Evolutionary conservation across 2,113 vertebrate genomes (phyloP), one percentile per base, ranked within the genome.

Genomic region (Hypanus sabinus): DNA sequence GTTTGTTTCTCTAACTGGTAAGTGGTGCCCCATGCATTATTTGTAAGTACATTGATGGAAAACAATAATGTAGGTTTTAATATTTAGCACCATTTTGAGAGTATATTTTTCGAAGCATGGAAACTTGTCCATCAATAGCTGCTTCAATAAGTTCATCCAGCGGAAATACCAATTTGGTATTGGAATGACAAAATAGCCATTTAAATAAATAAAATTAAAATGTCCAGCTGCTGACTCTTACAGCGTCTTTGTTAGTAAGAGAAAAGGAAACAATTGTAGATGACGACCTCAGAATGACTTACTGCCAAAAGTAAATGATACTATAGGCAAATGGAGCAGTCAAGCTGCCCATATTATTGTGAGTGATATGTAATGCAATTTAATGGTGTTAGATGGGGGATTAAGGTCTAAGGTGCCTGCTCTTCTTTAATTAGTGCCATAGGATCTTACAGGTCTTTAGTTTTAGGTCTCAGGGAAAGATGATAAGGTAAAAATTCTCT

Each of bases 11-110:
- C 20, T 46, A 85, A 85, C 20, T 27, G 22, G 55, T 85, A 57
- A 85, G 55, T 85, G 81, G 9, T 57, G 22, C 24, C 81, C 38
- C 20, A 10, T 27, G 22, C 10, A 24, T 2, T 85, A 85, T 85
- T 57, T 85, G 22, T 85, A 57, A 30, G 81, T 27, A 57, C 81
- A 85, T 57, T 57, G 55, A 30, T 57, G 55, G 81, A 85, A 85
- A 85, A 85, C 81, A 85, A 46, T 85, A 57, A 85, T 85, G 55
- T 85, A 57, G 46, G 46, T 85, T 57, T 85, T 85, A 57, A 85
- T 57, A 8, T 30, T 85, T 85, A 9, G 46, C 24, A 57, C 10
- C 11, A 46, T 85, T 55, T 24, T 83, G 38, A 55, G 22, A 83
- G 36, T 24, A 55, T 83, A 24, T 46, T 83, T 83, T 24, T 83